Evolutionary conservation across 1,140 invertebrate genomes (phyloP), one percentile per base, ranked within the genome.

Genomic region (Tetramorium alpestre): DNA sequence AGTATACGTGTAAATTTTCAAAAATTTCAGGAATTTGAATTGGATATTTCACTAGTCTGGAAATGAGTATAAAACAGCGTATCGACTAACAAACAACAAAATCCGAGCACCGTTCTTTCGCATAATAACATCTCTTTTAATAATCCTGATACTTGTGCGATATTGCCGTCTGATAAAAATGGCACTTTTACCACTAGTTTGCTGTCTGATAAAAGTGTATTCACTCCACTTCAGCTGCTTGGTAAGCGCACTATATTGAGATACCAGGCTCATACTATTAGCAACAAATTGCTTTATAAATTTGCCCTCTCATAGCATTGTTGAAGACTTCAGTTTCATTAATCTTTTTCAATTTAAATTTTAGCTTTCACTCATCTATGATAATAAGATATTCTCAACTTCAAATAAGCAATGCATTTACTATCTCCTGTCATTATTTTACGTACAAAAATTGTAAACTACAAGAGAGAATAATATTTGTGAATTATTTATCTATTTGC

Each of bases 281-380:
- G 60, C 25, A 25, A 44, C 22, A 25, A 41, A 67, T 69, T 33
- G 10, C 33, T 80, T 54, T 51, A 2, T 80, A 54, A 69, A 69
- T 54, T 69, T 41, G 38, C 5, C 10, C n/a, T 69, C 13, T 80
- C 16, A n/a, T 41, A 22, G 10, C 13, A 67, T 54, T 60, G 28
- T 56, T 77, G 11, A 44, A n/a, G 28, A 72, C 13, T 49, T 33
- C 1, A 72, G 33, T 49, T 76, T 75, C 5, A 58, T 25, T 28
- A 60, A 76, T 76, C 16, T 60, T 38, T 22, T 28, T n/a, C 16
- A 49, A 33, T 64, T 65, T 80, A 13, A 49, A 65, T 65, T 44
- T 67, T 67, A 78, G 16, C 49, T 62, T 62, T 16, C 3, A 18
- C 11, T 51, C 8, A 11, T 10, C 3, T 54, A 41, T 16, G 11